Base-by-base conservation (phyloP, 2,113 vertebrate genomes). In the Caloenas nicobarica region DNA sequence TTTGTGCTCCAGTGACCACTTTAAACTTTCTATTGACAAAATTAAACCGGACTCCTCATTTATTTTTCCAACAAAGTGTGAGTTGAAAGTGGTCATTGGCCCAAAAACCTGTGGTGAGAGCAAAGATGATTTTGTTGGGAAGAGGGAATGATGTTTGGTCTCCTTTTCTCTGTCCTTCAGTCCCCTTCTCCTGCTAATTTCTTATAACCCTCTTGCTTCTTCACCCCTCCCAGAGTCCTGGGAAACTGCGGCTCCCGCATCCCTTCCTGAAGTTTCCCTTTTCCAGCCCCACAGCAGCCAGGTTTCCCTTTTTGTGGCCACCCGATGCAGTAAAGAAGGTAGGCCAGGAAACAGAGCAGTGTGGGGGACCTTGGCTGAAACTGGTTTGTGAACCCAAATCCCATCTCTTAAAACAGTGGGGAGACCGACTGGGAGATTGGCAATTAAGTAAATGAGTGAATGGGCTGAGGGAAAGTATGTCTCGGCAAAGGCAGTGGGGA, bases 31-130 rank as follows among this genome's bases (percentile, higher is more conserved):
- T 85, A 62, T 58, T 94, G 89, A 91, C 53, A 88, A 69, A 95
- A 88, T 84, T 81, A 94, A 87, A 40, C 72, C 80, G 58, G 31
- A 77, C 38, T 87, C 70, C 33, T 81, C 74, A 93, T 92, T 89
- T 86, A 69, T 74, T 81, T 88, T 92, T 78, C 64, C 74, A 79
- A 42, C n/a, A 80, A 95, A 92, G 54, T 91, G 80, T 1, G 2
- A 95, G 86, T 76, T 96, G 80, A 96, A 96, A 95, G 91, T 74
- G 92, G n/a, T 80, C 87, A 79, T 31, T 96, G 80, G 93, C 79
- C 76, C 80, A 91, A 91, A 94, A 95, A 86, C 24, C 46, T 85
- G 18, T 33, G 5, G 11, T 88, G 58, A 82, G 36, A 77, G 57
- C 26, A 44, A 69, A 91, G 62, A 69, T 93, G 24, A 42, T 64